Conservation (phyloP, 2,113 vertebrate genomes). For the Hyperoodon ampullatus region DNA sequence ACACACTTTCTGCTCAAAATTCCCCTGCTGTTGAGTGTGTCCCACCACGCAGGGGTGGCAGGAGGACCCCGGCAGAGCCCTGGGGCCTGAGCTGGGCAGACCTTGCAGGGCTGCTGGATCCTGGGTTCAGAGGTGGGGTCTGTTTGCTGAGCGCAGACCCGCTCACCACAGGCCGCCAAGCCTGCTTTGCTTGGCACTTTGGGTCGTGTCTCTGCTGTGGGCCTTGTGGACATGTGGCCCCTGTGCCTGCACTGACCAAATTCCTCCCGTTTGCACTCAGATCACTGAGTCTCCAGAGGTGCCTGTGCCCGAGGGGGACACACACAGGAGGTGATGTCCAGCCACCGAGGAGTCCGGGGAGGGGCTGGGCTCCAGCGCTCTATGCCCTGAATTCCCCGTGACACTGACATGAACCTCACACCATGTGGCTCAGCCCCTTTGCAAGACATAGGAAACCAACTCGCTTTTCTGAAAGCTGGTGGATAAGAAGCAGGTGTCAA, state of each 20-base stretch:
- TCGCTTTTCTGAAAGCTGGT: neutral
- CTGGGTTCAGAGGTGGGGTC: neutral
- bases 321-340: rapidly evolving
- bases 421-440: rapidly evolving
- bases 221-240: rapidly evolving
- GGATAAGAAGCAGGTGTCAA: neutral
- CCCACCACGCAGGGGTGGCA: neutral
- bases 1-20: neutral
- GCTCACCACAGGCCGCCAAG: rapidly evolving
- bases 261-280: neutral
- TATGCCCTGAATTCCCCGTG: rapidly evolving
- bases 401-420: rapidly evolving
- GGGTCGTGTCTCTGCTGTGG: neutral
- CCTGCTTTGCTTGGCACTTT: neutral
- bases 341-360: rapidly evolving
- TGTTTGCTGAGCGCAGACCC: neutral
- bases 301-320: neutral
- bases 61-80: rapidly evolving
- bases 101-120: neutral
- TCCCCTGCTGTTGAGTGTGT: rapidly evolving
- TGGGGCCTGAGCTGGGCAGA: neutral
- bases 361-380: neutral
- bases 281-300: neutral
- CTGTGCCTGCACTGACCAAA: too few relatives aligned
- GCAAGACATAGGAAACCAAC: neutral